These are phyloP conservation scores for Karalla daura DNA, from an alignment of 2,797 vertebrate species.

Conservation along the genomic window DNA sequence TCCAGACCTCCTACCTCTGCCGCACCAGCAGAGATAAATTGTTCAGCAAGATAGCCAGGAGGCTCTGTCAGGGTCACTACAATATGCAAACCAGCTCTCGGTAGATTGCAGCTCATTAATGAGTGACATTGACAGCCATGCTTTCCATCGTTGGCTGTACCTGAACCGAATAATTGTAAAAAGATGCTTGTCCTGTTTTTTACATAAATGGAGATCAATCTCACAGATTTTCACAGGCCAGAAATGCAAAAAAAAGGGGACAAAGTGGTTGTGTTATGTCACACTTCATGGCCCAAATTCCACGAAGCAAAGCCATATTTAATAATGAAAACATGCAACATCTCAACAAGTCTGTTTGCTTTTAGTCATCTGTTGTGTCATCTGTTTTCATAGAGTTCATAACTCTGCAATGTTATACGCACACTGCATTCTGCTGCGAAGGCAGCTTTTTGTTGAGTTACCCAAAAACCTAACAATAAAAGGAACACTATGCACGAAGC, in stretches of 20 bases:
- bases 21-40: slow-evolving; percentile 51
- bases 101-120: slow-evolving; percentile 46
- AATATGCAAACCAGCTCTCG: slow-evolving; percentile 38
- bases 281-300: not conserved
- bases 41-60: slow-evolving; percentile 30
- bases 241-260: not conserved
- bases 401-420: not conserved
- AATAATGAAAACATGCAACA: not conserved
- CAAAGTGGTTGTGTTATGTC: not conserved
- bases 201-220: not conserved
- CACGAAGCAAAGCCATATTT: not conserved
- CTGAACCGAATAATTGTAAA: slow-evolving; percentile 2
- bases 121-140: slow-evolving; percentile 14
- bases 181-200: not conserved
- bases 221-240: not conserved
- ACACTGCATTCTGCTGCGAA: not conserved
- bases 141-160: slow-evolving; percentile 29
- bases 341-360: not conserved
- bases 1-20: slow-evolving; percentile 29
- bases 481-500: not conserved
- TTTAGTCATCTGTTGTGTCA: not conserved
- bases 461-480: not conserved
- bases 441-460: not conserved
- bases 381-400: not conserved
- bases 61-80: slow-evolving; percentile 42